Base-by-base conservation (phyloP, 2,888 invertebrate genomes). In the Dendrolimus houi region DNA sequence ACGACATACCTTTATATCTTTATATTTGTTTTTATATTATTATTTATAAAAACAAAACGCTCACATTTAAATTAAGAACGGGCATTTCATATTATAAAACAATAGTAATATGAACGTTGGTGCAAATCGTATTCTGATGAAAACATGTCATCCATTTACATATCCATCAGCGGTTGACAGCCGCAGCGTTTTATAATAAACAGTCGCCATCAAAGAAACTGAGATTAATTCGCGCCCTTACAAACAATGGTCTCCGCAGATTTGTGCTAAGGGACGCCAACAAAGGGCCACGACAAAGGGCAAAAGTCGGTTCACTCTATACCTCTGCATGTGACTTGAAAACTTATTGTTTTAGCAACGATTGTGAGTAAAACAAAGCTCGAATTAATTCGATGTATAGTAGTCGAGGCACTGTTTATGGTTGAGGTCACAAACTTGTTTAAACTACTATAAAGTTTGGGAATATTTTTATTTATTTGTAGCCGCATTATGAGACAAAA, bases 301-400 rank as follows among this genome's bases (percentile, higher is more conserved):
- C 47, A 47, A 47, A 47, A 47, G 72, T 69, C 63, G 74, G 74
- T 77, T 85, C 79, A 78, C 77, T 82, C 88, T 88, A 87, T 85
- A 83, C 84, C 90, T 85, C 90, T 87, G 90, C 90, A 88, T 89
- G 90, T 87, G 88, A 88, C 85, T 89, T 71, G 63, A 62, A 68
- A 70, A 74, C 70, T 80, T 71, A 82, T 89, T 87, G 87, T 89
- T 87, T 85, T 80, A 81, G 64, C 65, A 47, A 67, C 72, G 72
- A 80, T 84, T 84, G 78, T 81, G 75, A 76, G 74, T 72, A 70
- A 82, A 85, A 88, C 85, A 87, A 88, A 76, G 73, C 75, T 68
- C 68, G 63, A 81, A 77, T 86, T 83, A 83, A 84, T 83, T 80
- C 75, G 68, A 74, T 79, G 79, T 74, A 77, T 74, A 69, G 12